Evolutionary conservation across 2,888 invertebrate genomes (phyloP).

Genomic region (Clunio marinus): DNA sequence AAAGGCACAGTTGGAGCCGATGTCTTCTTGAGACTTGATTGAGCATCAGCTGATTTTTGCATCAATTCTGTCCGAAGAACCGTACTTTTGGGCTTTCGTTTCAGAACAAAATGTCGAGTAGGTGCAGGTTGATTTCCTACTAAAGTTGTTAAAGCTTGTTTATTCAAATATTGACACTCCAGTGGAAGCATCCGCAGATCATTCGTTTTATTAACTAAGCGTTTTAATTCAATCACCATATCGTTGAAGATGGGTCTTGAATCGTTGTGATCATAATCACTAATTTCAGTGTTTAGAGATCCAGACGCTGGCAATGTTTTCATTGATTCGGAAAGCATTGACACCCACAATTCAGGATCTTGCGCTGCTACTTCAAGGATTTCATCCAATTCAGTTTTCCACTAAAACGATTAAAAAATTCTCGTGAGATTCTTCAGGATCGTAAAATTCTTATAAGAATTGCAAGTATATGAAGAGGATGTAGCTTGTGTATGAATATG

Average conservation of each 20-base stretch:
- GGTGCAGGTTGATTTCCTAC: conserved; percentile 79
- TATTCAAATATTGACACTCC: conserved; percentile 95
- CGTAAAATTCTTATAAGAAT: conserved; percentile 43
- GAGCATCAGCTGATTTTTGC: conserved; percentile 86
- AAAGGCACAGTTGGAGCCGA: conserved; percentile 86
- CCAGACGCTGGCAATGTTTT: conserved; percentile 88
- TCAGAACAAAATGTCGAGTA: conserved; percentile 86
- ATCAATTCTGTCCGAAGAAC: conserved; percentile 82
- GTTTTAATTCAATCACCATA: conserved; percentile 76
- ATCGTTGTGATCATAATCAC: conserved; percentile 58
- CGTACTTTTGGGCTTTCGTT: conserved; percentile 92
- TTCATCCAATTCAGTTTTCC: conserved; percentile 89
- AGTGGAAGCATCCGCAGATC: conserved; percentile 85
- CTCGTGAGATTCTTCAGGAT: conserved; percentile 52
- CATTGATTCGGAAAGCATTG: conserved; percentile 92
- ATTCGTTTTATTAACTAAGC: conserved; percentile 76
- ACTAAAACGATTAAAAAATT: conserved; percentile 63
- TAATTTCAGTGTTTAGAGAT: conserved; percentile 82
- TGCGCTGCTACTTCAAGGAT: conserved; percentile 88
- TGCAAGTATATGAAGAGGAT: not conserved
- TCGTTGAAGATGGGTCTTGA: conserved; percentile 87
- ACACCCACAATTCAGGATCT: conserved; percentile 95
- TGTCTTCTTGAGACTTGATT: conserved; percentile 81
- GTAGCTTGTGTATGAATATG: not conserved
- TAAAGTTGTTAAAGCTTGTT: conserved; percentile 82